Percentiles rank a stretch among this genome's conserved stretches.
These are phyloP conservation scores for Spodoptera exigua DNA, from an alignment of 2,888 invertebrate species.

Conservation along the genomic window DNA sequence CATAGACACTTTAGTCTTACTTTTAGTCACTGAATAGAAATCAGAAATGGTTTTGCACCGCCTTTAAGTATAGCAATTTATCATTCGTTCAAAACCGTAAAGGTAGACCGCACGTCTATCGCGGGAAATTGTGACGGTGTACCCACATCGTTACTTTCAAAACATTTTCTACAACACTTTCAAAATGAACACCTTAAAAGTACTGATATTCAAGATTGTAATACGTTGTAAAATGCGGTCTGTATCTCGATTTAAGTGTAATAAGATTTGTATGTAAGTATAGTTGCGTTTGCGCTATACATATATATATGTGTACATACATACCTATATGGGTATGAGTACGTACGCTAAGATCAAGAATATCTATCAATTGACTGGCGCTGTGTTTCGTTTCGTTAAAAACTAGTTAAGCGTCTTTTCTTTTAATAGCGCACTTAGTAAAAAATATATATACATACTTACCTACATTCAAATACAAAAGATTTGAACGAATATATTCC, in stretches of 20 bases:
- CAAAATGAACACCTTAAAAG: slow-evolving; percentile 50
- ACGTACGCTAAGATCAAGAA: no score
- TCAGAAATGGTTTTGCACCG: slow-evolving; percentile 45
- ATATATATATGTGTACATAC: no score
- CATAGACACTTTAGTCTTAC: background rate
- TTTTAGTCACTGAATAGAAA: slow-evolving; percentile 52
- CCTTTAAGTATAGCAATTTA: slow-evolving; percentile 68
- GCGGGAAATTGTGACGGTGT: slow-evolving; percentile 75
- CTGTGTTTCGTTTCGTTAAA: no score
- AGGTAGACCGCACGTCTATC: slow-evolving; percentile 79
- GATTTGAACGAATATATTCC: no score
- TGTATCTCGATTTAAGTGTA: background rate
- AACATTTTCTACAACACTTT: slow-evolving; percentile 74
- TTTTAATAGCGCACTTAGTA: no score
- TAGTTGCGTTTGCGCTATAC: slow-evolving; percentile 6
- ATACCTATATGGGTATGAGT: no score
- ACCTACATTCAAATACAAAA: no score
- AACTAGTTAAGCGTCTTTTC: no score
- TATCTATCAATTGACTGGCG: no score
- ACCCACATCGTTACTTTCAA: slow-evolving; percentile 74
- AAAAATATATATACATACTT: no score
- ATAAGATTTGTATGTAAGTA: background rate
- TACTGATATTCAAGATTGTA: slow-evolving; percentile 24
- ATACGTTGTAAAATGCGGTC: slow-evolving; percentile 15
- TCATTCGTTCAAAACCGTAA: slow-evolving; percentile 73